Evolutionary conservation across 1,140 invertebrate species (phyloP), one percentile per base, ranked within the genome.

Genomic region (Luehdorfia chinensis): DNA sequence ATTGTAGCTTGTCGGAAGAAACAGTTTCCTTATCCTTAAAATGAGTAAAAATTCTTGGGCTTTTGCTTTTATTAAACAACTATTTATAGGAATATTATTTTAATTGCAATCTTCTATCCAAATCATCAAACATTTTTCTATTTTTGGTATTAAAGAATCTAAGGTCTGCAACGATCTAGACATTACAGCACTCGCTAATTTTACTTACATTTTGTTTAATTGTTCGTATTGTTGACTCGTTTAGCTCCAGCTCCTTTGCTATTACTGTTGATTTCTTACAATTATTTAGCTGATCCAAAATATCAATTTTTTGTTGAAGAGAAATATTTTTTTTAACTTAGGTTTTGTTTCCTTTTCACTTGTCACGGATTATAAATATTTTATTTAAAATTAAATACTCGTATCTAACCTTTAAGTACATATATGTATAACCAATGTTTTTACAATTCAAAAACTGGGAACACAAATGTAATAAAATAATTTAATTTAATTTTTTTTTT

Each of bases 221-320:
- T 45, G 41, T 45, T 27, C 27, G 41, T 45, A 45, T 31, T 31
- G 41, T 16, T n/a, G 41, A 31, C 41, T 45, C 41, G 41, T 45
- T 45, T 30, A 45, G 41, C 27, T 18, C 41, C 27, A 45, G 25
- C 30, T 45, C 41, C 25, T 45, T 45, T 31, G 41, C 28, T 45
- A 45, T 31, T 45, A 19, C 28, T 31, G 13, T 45, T 45, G 9
- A 45, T 45, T 31, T 31, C 41, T 45, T 45, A 32, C 41, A 4
- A 16, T 31, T 31, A 45, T 32, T 45, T 31, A 45, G 27, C 28
- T 45, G 27, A 45, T 45, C 28, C 27, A 45, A 45, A 45, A 45
- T 43, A 28, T 28, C 25, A 4, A n/a, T 28, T 16, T 37, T 15
- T 18, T n/a, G 14, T 3, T 18, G 34, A 2, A 28, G 25, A 5